Evolutionary conservation across 23 tunicate species (phyloP).

Genomic region (Styela clava): DNA sequence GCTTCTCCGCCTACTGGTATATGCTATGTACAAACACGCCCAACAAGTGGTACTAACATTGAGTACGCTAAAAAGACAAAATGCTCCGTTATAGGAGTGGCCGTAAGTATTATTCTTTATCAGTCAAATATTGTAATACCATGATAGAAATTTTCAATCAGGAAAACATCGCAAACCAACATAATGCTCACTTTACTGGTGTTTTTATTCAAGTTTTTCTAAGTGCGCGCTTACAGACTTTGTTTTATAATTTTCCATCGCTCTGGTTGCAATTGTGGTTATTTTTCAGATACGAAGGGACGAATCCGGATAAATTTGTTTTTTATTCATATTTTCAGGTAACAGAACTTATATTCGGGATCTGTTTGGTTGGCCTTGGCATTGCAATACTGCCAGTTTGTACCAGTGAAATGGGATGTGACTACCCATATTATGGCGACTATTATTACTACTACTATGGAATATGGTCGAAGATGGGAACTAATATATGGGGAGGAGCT

Average conservation of each 20-base stretch:
- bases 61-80: neutral
- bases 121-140: no score
- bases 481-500: neutral
- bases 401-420: neutral
- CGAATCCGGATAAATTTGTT: no score
- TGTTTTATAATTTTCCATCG: no score
- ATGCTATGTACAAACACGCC: neutral
- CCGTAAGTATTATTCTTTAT: no score
- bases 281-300: no score
- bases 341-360: neutral
- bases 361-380: neutral
- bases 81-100: neutral
- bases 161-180: no score
- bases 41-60: neutral
- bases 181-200: no score
- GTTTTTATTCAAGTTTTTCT: no score
- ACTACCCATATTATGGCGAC: neutral
- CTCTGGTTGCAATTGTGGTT: no score
- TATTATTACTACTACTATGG: neutral
- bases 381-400: neutral
- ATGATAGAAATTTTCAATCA: no score
- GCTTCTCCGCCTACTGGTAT: neutral
- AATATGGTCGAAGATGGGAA: neutral
- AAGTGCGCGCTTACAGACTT: no score
- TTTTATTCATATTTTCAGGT: no score